Percentiles rank a stretch among this genome's conserved stretches.
These are phyloP conservation scores for Chrosomus eos DNA, from an alignment of 2,797 vertebrate species.

Conservation along the genomic window DNA sequence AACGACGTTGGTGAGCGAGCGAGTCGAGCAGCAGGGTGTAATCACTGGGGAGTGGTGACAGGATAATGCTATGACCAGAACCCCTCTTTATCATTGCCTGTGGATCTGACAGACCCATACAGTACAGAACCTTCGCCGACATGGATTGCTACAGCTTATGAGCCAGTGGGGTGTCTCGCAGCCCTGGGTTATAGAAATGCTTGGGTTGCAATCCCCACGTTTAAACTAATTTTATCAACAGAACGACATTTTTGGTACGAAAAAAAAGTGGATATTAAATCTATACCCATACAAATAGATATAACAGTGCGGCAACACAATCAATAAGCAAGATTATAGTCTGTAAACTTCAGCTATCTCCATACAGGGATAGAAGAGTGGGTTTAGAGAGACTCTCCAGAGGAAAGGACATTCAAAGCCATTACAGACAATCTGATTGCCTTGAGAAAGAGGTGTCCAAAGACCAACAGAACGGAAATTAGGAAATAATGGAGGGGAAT, in stretches of 20 bases:
- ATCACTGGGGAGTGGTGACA: slow-evolving; percentile 68
- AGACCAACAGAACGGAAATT: slow-evolving; percentile 76
- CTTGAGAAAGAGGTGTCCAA: slow-evolving; percentile 71
- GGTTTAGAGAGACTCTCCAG: slow-evolving; percentile 47
- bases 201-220: neutral
- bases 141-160: neutral
- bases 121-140: neutral
- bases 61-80: slow-evolving; percentile 67
- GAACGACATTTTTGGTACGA: neutral
- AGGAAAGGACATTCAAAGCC: slow-evolving; percentile 63
- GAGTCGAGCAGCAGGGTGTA: slow-evolving; percentile 68
- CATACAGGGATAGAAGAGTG: slow-evolving; percentile 48
- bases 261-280: neutral
- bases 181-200: neutral
- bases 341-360: slow-evolving; percentile 38
- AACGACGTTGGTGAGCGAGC: slow-evolving; percentile 64
- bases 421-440: slow-evolving; percentile 77
- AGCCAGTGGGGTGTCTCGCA: neutral
- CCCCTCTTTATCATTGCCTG: slow-evolving; percentile 60
- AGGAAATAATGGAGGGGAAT: slow-evolving; percentile 77
- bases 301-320: neutral
- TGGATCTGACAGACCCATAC: slow-evolving; percentile 33
- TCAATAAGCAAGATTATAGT: slow-evolving; percentile 12
- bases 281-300: neutral
- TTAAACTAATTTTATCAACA: neutral